phyloP scores from a whole-genome alignment of 1,140 invertebrate genomes.

The Pinna nobilis region DNA sequence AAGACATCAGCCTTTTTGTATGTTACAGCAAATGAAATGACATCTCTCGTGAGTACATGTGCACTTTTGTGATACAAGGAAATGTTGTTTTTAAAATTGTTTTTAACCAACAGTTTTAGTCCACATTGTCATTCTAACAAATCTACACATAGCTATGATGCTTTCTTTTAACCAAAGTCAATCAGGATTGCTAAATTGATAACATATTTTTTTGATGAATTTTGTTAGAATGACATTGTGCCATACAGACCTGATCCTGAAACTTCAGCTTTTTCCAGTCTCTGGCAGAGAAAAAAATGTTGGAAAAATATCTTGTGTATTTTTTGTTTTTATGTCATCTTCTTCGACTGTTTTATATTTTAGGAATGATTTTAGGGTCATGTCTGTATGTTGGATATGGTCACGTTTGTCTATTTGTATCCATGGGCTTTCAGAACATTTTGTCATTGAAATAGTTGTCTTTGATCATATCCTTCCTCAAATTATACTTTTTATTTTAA shows the following conservation, averaged over 20 bases:
- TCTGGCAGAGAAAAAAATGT: neutral
- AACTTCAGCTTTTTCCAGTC: neutral
- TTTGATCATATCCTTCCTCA: constrained; percentile 21
- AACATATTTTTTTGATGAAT: too few relatives aligned
- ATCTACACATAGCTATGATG: too few relatives aligned
- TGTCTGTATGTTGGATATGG: constrained; percentile 7
- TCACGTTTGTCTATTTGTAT: constrained; percentile 12
- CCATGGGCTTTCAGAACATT: constrained; percentile 21
- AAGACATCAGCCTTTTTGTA: constrained; percentile 14
- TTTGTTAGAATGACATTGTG: too few relatives aligned
- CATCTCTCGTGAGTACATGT: neutral
- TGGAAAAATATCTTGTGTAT: neutral
- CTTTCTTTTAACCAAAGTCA: too few relatives aligned
- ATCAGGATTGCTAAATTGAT: too few relatives aligned
- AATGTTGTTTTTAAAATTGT: constrained; percentile 6
- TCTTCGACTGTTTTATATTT: neutral
- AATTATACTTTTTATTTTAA: neutral
- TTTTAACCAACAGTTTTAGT: constrained; percentile 22
- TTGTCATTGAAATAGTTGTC: constrained; percentile 19
- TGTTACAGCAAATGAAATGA: too few relatives aligned
- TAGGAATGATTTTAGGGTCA: neutral
- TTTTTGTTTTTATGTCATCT: too few relatives aligned
- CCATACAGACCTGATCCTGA: too few relatives aligned
- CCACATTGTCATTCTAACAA: neutral
- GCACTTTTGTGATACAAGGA: neutral